Conservation (phyloP, 2,113 vertebrate genomes). For the Hystrix cristata region DNA sequence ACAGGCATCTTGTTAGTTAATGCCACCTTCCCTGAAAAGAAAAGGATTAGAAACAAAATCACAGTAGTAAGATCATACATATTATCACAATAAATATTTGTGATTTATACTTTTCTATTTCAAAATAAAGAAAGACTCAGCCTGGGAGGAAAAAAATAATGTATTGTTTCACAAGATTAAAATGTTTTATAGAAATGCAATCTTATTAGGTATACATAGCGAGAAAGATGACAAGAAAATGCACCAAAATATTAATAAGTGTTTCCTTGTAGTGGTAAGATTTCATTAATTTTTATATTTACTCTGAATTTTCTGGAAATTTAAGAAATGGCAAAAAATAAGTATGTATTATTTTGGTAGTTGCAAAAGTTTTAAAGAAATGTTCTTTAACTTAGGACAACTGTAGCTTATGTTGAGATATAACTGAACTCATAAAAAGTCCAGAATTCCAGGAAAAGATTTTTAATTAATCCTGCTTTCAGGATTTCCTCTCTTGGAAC, state of each 20-base stretch:
- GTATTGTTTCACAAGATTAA: background rate
- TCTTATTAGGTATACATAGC: background rate
- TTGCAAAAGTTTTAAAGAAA: constrained; percentile 45
- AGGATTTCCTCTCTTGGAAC: background rate
- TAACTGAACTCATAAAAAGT: background rate
- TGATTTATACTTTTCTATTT: constrained; percentile 22
- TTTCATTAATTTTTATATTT: constrained; percentile 59
- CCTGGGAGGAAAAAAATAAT: background rate
- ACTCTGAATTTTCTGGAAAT: constrained; percentile 46
- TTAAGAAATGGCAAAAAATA: constrained; percentile 43
- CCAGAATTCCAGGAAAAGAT: background rate
- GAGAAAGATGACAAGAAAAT: constrained; percentile 47
- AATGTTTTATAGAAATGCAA: background rate
- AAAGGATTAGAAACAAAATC: constrained; percentile 34
- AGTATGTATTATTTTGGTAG: constrained; percentile 57
- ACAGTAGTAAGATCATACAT: background rate
- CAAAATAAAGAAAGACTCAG: constrained; percentile 30
- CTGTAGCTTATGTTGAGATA: background rate
- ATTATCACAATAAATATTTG: constrained; percentile 25
- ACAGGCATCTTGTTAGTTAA: background rate
- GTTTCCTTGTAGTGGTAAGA: background rate
- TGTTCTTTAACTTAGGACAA: background rate
- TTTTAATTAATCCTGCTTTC: background rate
- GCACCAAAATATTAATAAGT: background rate
- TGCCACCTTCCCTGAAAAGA: constrained; percentile 6